Conservation (phyloP, 2,113 vertebrate genomes). For the Forbesichthys papilliferus region DNA sequence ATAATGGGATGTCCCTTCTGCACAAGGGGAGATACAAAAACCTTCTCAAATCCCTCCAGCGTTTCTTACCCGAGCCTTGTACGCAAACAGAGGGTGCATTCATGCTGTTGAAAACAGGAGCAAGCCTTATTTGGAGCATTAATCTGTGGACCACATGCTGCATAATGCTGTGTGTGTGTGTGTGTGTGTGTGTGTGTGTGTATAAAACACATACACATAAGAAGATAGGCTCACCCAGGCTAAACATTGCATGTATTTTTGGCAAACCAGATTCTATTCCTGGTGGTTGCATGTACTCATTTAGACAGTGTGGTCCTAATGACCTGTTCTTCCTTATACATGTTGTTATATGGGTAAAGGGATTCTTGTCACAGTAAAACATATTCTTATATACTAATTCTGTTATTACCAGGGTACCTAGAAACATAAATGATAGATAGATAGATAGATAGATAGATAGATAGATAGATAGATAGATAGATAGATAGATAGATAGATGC, state of each 20-base stretch:
- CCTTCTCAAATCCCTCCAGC: slow-evolving; percentile 57
- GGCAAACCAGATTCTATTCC: slow-evolving; percentile 50
- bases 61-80: slow-evolving; percentile 51
- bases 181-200: not conserved
- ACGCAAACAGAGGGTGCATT: slow-evolving; percentile 73
- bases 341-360: not conserved
- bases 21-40: slow-evolving; percentile 67
- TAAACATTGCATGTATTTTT: slow-evolving; percentile 56
- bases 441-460: too few species aligned
- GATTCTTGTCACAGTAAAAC: too few species aligned
- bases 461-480: too few species aligned
- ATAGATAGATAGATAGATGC: too few species aligned
- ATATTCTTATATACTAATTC: not conserved
- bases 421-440: too few species aligned
- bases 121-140: slow-evolving; percentile 67
- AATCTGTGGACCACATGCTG: slow-evolving; percentile 70
- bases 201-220: not conserved
- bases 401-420: not conserved
- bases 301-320: slow-evolving; percentile 40
- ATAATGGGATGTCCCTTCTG: slow-evolving; percentile 62
- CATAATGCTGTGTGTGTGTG: slow-evolving; percentile 33
- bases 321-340: slow-evolving; percentile 12
- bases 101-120: slow-evolving; percentile 58
- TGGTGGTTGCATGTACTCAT: slow-evolving; percentile 63
- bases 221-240: slow-evolving; percentile 35